Percentiles rank a stretch among this genome's conserved stretches.
Conservation (phyloP, 1,140 invertebrate species). For the Danaus melanippus region DNA sequence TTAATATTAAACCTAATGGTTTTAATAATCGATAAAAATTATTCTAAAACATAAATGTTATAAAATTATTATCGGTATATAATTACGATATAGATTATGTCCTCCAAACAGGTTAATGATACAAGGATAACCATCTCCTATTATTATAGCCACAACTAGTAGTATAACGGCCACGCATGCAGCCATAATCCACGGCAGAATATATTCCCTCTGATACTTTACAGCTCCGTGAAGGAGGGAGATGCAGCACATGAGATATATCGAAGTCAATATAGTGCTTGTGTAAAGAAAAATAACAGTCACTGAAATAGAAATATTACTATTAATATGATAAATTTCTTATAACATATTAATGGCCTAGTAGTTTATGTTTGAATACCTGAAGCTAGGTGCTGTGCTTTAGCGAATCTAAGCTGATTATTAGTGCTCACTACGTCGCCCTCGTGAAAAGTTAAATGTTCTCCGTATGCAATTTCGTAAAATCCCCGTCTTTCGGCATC, state of each 20-base stretch:
- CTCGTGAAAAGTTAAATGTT: constrained; percentile 48
- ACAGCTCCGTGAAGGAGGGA: constrained; percentile 58
- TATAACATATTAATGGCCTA: too few relatives aligned
- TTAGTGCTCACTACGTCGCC: constrained; percentile 57
- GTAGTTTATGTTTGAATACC: constrained; percentile 25
- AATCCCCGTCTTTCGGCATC: constrained; percentile 56
- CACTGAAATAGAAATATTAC: constrained; percentile 31
- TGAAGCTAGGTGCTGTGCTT: constrained; percentile 57
- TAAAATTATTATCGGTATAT: constrained; percentile 17
- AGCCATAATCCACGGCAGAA: constrained; percentile 60
- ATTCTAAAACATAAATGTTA: neutral
- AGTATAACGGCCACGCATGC: constrained; percentile 46
- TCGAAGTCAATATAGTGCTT: constrained; percentile 55
- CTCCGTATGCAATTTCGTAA: constrained; percentile 47
- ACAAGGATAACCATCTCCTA: constrained; percentile 51
- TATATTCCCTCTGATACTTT: constrained; percentile 54
- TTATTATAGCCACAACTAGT: constrained; percentile 41
- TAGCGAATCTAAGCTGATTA: constrained; percentile 56
- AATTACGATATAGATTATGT: constrained; percentile 57
- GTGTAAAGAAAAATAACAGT: constrained; percentile 61
- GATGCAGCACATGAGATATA: constrained; percentile 62
- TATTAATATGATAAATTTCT: too few relatives aligned
- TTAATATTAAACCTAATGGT: too few relatives aligned
- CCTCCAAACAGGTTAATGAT: constrained; percentile 53
- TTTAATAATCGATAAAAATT: too few relatives aligned